Evolutionary conservation across 2,888 invertebrate genomes (phyloP).

Genomic region (Pyrocoelia pectoralis): DNA sequence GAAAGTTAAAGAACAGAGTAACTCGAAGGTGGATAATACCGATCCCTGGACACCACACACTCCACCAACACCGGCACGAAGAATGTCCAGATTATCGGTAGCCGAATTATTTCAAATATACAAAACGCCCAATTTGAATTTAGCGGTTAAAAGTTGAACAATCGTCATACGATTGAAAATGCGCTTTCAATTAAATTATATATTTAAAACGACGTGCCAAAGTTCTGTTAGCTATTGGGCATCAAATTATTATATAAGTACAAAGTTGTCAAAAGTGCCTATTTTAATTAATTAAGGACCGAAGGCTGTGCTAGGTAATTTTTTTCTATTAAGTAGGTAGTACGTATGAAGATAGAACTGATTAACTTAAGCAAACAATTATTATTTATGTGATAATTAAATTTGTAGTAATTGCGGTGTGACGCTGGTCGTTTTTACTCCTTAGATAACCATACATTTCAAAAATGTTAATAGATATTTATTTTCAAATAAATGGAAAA

Average conservation of each 20-base stretch:
- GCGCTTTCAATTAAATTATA: too few relatives aligned
- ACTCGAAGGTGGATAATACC: conserved; percentile 22
- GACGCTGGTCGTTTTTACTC: not conserved
- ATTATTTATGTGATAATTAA: not conserved
- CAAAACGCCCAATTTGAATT: conserved; percentile 38
- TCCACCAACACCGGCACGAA: conserved; percentile 43
- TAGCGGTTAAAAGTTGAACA: conserved; percentile 16
- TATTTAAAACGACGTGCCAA: not conserved
- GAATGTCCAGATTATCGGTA: conserved; percentile 52
- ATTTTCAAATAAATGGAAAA: not conserved
- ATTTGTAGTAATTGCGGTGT: conserved; percentile 5
- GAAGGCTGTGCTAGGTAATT: conserved; percentile 9
- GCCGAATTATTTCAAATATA: conserved; percentile 55
- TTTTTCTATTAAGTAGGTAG: not conserved
- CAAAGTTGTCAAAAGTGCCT: not conserved
- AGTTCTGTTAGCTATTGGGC: not conserved
- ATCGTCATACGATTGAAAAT: too few relatives aligned
- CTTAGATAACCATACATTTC: not conserved
- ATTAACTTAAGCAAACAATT: not conserved
- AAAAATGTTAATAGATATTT: conserved; percentile 7
- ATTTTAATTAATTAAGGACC: not conserved
- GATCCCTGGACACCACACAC: conserved; percentile 40
- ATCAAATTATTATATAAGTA: not conserved
- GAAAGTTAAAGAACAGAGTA: conserved; percentile 52
- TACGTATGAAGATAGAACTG: conserved; percentile 7